Conservation (phyloP, 2,797 vertebrate species). For the Prionace glauca region DNA sequence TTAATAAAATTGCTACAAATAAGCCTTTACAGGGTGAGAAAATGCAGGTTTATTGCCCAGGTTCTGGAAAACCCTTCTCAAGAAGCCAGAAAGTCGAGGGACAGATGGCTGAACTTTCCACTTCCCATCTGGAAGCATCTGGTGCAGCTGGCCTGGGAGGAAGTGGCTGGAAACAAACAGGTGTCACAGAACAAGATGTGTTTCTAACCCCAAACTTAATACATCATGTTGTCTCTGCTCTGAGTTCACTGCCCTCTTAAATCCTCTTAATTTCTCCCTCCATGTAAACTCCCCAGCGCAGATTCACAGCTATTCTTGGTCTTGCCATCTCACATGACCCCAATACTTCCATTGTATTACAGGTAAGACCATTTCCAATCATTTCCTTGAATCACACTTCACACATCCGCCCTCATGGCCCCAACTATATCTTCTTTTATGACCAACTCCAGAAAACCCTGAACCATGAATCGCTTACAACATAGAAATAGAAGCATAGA, state of each 20-base stretch:
- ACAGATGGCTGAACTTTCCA: neutral
- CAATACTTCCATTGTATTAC: neutral
- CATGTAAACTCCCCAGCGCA: neutral
- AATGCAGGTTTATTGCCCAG: neutral
- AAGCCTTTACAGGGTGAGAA: neutral
- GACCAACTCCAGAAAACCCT: neutral
- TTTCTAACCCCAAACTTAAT: neutral
- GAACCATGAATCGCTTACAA: too few relatives aligned
- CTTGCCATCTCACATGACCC: neutral
- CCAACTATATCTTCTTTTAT: neutral
- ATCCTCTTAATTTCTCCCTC: neutral
- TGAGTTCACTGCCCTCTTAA: neutral
- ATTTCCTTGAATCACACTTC: neutral
- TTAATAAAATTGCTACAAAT: neutral
- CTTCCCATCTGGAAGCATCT: neutral
- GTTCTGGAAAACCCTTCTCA: neutral
- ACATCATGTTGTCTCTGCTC: neutral
- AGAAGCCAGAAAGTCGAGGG: neutral
- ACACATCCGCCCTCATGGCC: neutral
- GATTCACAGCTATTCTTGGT: neutral
- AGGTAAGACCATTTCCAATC: neutral
- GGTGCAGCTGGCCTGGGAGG: neutral
- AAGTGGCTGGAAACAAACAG: neutral
- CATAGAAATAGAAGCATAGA: too few relatives aligned
- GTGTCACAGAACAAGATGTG: neutral